Evolutionary conservation across 2,888 invertebrate genomes (phyloP), one percentile per base, ranked within the genome.

Genomic region (Standfussiana lucernea): DNA sequence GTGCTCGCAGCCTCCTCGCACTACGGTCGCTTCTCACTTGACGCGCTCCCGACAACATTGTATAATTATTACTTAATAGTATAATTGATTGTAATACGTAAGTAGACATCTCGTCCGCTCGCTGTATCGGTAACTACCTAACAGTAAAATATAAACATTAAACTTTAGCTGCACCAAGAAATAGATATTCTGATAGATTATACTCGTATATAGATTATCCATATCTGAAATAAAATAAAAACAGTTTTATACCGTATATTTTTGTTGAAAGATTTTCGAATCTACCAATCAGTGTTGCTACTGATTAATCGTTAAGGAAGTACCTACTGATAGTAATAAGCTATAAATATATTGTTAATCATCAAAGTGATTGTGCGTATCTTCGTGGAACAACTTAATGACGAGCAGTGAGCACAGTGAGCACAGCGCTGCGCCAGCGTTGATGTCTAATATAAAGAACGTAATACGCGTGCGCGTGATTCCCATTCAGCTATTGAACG

Each of bases 1-100:
- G 92, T 91, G 91, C 88, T 87, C 88, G 90, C 85, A 93, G 82
- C 81, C 79, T 77, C 88, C 80, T 81, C 82, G 82, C 82, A 80
- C 78, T 92, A 93, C 88, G 89, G 93, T 91, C 86, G 84, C 79
- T 90, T 92, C 89, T 94, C 86, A 88, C 56, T 90, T 91, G 89
- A 59, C 77, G 81, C 80, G 81, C 80, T 74, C 83, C 76, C 78
- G 80, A 89, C 93, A 92, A 95, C 94, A 91, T 93, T 94, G 93
- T 94, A 92, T 92, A 92, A 93, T 93, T 94, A 95, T 93, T 94
- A 91, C 93, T 93, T 94, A 94, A 94, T 95, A 93, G 91, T 92
- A 90, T 92, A 92, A 92, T 92, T 91, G 89, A 92, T 89, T 90
- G 87, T 89, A 88, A 88, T 88, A 88, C 75, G 77, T 82, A 86